A percentile compares a stretch with the other conserved stretches of the same genome.
Evolutionary conservation across 2,888 invertebrate species (phyloP).

Genomic region (Slavum lentiscoides): DNA sequence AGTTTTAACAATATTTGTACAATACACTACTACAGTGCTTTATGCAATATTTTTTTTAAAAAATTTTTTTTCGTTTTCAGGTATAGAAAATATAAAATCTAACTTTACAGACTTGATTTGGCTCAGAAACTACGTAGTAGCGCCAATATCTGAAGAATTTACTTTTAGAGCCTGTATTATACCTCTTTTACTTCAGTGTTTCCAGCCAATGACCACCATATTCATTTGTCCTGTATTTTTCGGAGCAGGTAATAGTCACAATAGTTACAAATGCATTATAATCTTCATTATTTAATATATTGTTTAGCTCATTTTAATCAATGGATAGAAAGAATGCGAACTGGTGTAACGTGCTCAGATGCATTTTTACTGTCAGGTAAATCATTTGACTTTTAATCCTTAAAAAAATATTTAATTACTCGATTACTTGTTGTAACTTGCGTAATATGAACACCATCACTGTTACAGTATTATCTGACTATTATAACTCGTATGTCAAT

Average conservation of each 20-base stretch:
- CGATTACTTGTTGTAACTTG: no score
- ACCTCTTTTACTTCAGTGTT: constrained; percentile 82
- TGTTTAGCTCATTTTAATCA: constrained; percentile 88
- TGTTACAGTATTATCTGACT: no score
- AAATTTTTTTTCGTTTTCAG: constrained; percentile 62
- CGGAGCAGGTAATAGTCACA: constrained; percentile 70
- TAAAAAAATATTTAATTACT: not conserved
- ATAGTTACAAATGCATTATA: not conserved
- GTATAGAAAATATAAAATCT: constrained; percentile 73
- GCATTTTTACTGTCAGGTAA: constrained; percentile 76
- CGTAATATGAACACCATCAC: no score
- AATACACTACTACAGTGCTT: no score
- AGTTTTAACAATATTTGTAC: not conserved
- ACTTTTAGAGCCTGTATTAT: constrained; percentile 95
- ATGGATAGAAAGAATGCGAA: constrained; percentile 76
- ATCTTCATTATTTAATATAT: constrained; percentile 48
- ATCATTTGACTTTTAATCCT: not conserved
- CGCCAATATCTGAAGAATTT: constrained; percentile 93
- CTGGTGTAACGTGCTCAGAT: constrained; percentile 71
- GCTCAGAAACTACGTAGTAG: constrained; percentile 86
- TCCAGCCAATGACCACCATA: constrained; percentile 74
- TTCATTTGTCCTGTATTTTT: constrained; percentile 88
- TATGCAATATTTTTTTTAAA: no score
- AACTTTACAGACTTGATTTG: constrained; percentile 76
- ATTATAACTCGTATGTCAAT: no score